Conservation (phyloP, 2,113 vertebrate genomes). For the Syrrhaptes paradoxus region DNA sequence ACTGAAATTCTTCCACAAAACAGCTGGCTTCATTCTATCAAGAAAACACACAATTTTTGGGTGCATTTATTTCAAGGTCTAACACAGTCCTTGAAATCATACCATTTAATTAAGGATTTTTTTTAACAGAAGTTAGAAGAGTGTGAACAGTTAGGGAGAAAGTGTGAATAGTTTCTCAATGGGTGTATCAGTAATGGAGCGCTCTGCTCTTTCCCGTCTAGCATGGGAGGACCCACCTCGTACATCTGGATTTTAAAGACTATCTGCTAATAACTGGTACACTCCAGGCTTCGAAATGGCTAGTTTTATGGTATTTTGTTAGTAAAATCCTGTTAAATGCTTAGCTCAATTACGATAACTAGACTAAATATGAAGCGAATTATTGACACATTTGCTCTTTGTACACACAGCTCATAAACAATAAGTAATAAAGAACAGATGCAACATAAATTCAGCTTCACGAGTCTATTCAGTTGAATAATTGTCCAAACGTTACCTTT, state of each 20-base stretch:
- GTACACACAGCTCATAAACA: conserved; percentile 20
- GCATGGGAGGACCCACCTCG: neutral
- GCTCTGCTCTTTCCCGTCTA: neutral
- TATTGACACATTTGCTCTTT: conserved; percentile 31
- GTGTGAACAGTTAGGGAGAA: conserved; percentile 27
- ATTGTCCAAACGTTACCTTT: conserved; percentile 37
- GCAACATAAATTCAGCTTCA: neutral
- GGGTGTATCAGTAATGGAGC: neutral
- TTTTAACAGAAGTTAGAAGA: conserved; percentile 37
- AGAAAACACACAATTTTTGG: neutral
- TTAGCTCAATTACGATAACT: neutral
- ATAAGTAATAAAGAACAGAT: conserved; percentile 58
- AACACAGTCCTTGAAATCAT: conserved; percentile 41
- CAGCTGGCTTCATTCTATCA: conserved; percentile 38
- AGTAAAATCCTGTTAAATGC: neutral
- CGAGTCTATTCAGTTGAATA: conserved; percentile 23
- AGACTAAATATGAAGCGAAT: conserved; percentile 19
- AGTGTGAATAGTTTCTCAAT: conserved; percentile 6
- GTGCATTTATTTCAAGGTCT: conserved; percentile 36
- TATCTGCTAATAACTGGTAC: conserved; percentile 41
- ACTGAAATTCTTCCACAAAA: conserved; percentile 45
- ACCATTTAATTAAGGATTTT: conserved; percentile 64
- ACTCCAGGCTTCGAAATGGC: neutral
- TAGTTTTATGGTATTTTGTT: neutral
- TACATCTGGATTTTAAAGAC: conserved; percentile 2